phyloP scores from a whole-genome alignment of 2,113 vertebrate genomes.

The Gymnobelideus leadbeateri region DNA sequence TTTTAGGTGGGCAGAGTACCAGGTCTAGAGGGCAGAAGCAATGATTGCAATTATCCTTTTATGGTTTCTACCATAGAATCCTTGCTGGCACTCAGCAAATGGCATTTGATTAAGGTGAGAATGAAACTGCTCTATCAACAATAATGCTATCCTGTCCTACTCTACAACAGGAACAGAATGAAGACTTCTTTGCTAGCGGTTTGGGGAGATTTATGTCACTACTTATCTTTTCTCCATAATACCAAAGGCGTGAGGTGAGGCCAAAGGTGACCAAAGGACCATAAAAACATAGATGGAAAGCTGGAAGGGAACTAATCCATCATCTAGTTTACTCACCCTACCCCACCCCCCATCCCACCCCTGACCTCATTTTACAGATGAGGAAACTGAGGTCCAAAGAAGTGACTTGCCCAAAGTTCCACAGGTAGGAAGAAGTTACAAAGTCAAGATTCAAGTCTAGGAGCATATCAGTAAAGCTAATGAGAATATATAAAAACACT shows the following conservation, averaged over 20 bases:
- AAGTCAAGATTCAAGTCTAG: constrained; percentile 25
- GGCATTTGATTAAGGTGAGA: neutral
- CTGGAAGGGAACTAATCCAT: neutral
- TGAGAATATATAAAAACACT: constrained; percentile 30
- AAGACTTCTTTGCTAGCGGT: neutral
- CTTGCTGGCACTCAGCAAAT: neutral
- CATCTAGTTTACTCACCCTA: neutral
- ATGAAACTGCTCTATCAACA: neutral
- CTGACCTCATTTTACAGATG: neutral
- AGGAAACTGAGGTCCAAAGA: constrained; percentile 11
- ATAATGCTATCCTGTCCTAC: neutral
- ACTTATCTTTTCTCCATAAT: neutral
- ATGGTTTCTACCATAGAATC: neutral
- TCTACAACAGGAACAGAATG: neutral
- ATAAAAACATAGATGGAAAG: neutral
- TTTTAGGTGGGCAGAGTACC: neutral
- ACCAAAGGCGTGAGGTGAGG: neutral
- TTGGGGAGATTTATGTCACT: neutral
- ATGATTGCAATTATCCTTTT: neutral
- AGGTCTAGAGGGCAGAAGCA: neutral
- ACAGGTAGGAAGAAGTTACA: neutral
- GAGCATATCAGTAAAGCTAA: neutral
- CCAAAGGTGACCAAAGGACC: neutral
- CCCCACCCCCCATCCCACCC: too few species aligned
- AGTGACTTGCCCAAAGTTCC: neutral